Evolutionary conservation across 2,113 vertebrate species (phyloP), one percentile per base, ranked within the genome.

Genomic region (Pygoscelis antarcticus): DNA sequence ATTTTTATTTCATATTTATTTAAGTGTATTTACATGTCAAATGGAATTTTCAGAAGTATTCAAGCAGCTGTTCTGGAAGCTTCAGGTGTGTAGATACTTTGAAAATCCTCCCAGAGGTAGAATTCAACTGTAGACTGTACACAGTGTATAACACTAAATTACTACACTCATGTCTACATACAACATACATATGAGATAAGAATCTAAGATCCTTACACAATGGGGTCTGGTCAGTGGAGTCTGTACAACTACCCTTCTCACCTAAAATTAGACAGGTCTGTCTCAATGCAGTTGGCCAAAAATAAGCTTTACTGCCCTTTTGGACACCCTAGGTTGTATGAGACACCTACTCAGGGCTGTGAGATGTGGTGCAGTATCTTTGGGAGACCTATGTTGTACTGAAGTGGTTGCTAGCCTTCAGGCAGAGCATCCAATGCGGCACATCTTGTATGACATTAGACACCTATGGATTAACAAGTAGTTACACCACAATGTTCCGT

Each of bases 341-440:
- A 76, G 16, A 30, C 1, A 1, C 16, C 11, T 65, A 4, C 36
- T 66, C 10, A 38, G 25, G 52, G 21, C 34, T 84, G 36, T 71
- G 62, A 61, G n/a, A 38, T 10, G 5, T 66, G 32, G 9, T 30
- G 18, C 21, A 57, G n/a, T 8, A 22, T 13, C 46, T 83, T 51
- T 52, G 18, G 16, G 20, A 61, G 30, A 19, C 18, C 16, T 54
- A 7, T 9, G 2, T 5, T n/a, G 6, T n/a, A 51, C 2, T 12
- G 22, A 72, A 62, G 12, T 4, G 13, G 13, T 27, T 44, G 30
- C 23, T 52, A 44, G 11, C 8, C 10, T 64, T 54, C 19, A 34
- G 80, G 29, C 16, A 62, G 42, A 40, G 1, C 22, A 82, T n/a
- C 16, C 49, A 70, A 2, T 6, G 5, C 0, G 0, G 34, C 11